Evolutionary conservation across 2,113 vertebrate genomes (phyloP).

Genomic region (Megaceryle maxima): DNA sequence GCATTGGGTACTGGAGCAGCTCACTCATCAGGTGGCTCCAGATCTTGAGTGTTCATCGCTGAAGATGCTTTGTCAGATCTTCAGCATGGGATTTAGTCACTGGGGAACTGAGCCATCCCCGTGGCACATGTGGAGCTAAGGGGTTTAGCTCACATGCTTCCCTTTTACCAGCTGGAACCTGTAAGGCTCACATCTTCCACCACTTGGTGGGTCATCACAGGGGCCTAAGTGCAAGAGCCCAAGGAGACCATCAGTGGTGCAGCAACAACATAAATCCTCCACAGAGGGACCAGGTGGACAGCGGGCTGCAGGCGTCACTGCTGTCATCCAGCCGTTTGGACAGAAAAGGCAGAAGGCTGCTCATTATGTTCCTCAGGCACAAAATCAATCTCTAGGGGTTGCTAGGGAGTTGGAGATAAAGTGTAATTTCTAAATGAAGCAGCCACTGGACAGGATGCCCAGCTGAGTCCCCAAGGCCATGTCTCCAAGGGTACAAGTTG

Average conservation of each 20-base stretch:
- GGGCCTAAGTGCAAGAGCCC: background rate
- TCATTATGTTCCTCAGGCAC: background rate
- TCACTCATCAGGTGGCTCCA: background rate
- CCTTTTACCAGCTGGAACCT: background rate
- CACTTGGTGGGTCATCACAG: background rate
- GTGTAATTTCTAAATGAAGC: background rate
- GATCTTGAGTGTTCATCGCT: rapidly evolving
- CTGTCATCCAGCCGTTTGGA: rapidly evolving
- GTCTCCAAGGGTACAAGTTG: background rate
- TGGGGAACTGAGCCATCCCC: background rate
- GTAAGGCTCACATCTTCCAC: background rate
- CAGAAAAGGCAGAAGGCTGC: background rate
- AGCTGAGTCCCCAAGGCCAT: background rate
- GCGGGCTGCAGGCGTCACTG: rapidly evolving
- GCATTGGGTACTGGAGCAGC: rapidly evolving
- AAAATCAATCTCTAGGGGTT: background rate
- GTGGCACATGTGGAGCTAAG: background rate
- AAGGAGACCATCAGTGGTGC: background rate
- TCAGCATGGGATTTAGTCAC: constrained; percentile 10
- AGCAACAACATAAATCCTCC: background rate
- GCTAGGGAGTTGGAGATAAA: background rate
- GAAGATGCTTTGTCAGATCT: background rate
- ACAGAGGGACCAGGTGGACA: background rate
- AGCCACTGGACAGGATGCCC: background rate
- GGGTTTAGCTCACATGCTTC: background rate